Base-by-base conservation (phyloP, 2,888 invertebrate genomes). In the Dugesia japonica region DNA sequence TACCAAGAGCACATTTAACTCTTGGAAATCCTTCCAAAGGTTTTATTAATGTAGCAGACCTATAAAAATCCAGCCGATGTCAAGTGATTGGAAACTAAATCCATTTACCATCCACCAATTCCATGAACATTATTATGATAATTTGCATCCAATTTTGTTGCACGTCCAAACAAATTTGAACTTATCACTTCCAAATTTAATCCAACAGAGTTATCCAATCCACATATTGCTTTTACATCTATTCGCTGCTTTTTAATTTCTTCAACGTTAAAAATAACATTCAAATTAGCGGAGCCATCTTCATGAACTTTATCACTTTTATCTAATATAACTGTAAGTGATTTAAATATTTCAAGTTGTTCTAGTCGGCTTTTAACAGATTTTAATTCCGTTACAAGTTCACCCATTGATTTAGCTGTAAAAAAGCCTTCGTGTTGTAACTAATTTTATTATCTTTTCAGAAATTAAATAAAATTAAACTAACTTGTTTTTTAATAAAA, bases 331-430 rank as follows among this genome's bases (percentile, higher is more conserved):
- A 38, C 74, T 1, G 28, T 26, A 13, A 74, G 4, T 7, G 28
- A 9, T 26, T 38, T 31, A 26, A 74, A 74, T 31, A 74, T 74
- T 74, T 74, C 28, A 15, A 74, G 74, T 74, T 74, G 71, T 38
- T 31, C 74, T 20, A 74, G 23, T 31, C 74, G 74, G 1, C 38
- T n/a, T 33, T 74, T 74, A 1, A 74, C 20, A 17, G 74, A 31
- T 7, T n/a, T 17, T 1, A 74, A 9, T 23, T 56, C 56, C 56
- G 56, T 9, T 23, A 56, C 9, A 7, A 56, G 9, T 56, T 56
- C 20, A n/a, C 4, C 56, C 20, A 56, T n/a, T 13, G 56, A 56
- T n/a, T 56, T 23, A n/a, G 56, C 56, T 4, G 20, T 4, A 23
- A 56, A 56, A 13, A 56, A 7, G 56, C n/a, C 7, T 23, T 56